Evolutionary conservation across 2,888 invertebrate species (phyloP).

Genomic region (Campoplex nolae): DNA sequence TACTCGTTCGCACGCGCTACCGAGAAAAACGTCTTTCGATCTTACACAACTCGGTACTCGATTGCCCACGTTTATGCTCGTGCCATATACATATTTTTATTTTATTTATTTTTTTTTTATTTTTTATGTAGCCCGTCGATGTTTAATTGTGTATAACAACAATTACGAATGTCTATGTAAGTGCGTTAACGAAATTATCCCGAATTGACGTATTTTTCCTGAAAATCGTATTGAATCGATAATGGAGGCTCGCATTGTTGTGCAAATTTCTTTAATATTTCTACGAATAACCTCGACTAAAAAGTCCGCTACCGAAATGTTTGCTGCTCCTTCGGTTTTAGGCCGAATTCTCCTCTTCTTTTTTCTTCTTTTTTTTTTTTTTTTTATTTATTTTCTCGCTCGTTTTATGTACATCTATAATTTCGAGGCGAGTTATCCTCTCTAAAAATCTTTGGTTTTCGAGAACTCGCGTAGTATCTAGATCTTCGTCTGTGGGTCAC

Average conservation of each 20-base stretch:
- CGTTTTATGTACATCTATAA: neutral
- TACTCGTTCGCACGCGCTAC: slow-evolving; percentile 2
- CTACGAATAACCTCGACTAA: slow-evolving; percentile 6
- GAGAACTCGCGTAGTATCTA: neutral
- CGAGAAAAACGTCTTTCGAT: neutral
- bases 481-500: neutral
- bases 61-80: neutral
- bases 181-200: slow-evolving; percentile 8
- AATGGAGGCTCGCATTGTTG: slow-evolving; percentile 45
- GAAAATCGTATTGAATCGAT: slow-evolving; percentile 29
- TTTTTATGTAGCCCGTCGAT: neutral
- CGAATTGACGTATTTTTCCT: slow-evolving; percentile 8
- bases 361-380: neutral
- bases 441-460: neutral
- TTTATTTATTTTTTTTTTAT: no score
- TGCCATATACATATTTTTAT: neutral
- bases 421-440: neutral
- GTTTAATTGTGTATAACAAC: neutral
- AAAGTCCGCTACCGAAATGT: slow-evolving; percentile 4
- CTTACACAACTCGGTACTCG: slow-evolving; percentile 39
- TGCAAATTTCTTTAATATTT: slow-evolving; percentile 46
- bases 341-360: neutral
- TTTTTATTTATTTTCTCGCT: neutral
- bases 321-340: neutral
- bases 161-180: neutral